These are phyloP conservation scores for Diplolepis rosae DNA, from an alignment of 2,888 invertebrate genomes.

Conservation along the genomic window DNA sequence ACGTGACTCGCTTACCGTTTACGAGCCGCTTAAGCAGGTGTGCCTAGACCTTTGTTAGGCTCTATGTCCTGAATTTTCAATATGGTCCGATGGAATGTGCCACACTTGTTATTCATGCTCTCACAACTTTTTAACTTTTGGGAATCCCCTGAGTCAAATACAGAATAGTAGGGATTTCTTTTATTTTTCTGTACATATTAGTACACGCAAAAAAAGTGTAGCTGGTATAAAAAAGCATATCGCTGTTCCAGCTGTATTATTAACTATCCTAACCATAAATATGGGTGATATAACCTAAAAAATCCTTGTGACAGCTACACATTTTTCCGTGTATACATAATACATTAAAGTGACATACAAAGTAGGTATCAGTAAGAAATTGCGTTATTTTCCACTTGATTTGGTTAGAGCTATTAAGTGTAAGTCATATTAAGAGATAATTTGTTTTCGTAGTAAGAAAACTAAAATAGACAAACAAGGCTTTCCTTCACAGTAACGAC, in stretches of 20 bases:
- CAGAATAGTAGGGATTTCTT: too few relatives aligned
- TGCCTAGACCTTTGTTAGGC: slow-evolving; percentile 9
- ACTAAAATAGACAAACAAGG: background rate
- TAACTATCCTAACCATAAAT: too few relatives aligned
- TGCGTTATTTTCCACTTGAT: slow-evolving; percentile 9
- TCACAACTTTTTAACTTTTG: background rate
- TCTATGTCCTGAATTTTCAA: background rate
- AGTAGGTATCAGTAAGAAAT: background rate
- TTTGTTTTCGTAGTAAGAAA: slow-evolving; percentile 2
- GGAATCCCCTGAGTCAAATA: too few relatives aligned
- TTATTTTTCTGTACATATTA: background rate
- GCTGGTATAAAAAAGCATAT: background rate
- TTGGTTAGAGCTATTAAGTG: background rate
- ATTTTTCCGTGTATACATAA: background rate
- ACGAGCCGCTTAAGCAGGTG: slow-evolving; percentile 17
- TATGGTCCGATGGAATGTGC: background rate
- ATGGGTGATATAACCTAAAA: too few relatives aligned
- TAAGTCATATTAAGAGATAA: slow-evolving; percentile 12
- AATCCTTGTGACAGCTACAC: background rate
- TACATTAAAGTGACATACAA: slow-evolving; percentile 2
- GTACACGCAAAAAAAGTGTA: background rate
- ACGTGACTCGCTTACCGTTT: slow-evolving; percentile 22
- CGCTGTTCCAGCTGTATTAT: too few relatives aligned
- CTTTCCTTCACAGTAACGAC: background rate
- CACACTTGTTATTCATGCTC: background rate